Base-by-base conservation (phyloP, 2,888 invertebrate genomes). In the Clepsis dumicolana region DNA sequence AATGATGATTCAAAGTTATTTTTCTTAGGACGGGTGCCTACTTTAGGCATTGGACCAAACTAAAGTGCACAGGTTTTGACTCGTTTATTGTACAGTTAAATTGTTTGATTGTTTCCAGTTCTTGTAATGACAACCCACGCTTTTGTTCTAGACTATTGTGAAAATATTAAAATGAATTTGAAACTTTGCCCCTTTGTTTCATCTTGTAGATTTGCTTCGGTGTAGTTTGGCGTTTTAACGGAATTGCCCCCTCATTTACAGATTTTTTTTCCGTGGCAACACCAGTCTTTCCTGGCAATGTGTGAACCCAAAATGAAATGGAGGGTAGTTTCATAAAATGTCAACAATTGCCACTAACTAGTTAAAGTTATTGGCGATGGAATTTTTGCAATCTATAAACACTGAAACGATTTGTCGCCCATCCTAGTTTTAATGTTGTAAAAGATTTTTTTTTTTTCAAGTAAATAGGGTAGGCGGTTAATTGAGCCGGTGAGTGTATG, bases 161-260 rank as follows among this genome's bases (percentile, higher is more conserved):
- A 82, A 87, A 81, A 88, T 88, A 93, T 93, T 93, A 93, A 93
- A 93, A 91, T 91, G 91, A 90, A 91, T 93, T 93, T 91, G 89
- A 91, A 92, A 91, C 89, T 90, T 89, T 89, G 79, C 76, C 83
- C 77, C 76, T 83, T 89, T 87, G 88, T 90, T 90, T 90, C 81
- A 79, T 80, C 74, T 86, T 84, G 84, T 89, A 87, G 84, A 81
- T 86, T 84, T 64, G 66, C 27, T 63, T 68, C 62, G 27, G 73
- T 72, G 72, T 65, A 73, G 71, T 69, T 50, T 59, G 38, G 57
- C 69, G 44, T 12, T 62, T 65, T 48, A 69, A 53, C 38, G 25
- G 14, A 38, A 35, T 54, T 48, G n/a, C 4, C 18, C 48, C 25
- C n/a, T 4, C 59, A 8, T 5, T 48, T 14, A 41, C 25, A 29